Base-by-base conservation (phyloP, 2,113 vertebrate species). In the Genyomyrus donnyi region DNA sequence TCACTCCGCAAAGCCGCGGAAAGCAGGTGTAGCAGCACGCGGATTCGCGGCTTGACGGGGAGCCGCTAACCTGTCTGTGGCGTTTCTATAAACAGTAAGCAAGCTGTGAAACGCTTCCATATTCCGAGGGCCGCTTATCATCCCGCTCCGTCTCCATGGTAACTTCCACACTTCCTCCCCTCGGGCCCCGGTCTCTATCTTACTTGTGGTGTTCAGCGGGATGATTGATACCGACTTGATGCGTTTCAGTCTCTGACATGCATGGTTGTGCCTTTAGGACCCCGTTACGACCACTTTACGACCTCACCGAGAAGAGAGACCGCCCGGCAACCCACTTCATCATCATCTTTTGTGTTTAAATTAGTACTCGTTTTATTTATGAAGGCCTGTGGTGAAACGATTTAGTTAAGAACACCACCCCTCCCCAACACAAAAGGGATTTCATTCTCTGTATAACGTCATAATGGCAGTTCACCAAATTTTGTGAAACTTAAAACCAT, bases 31-130 rank as follows among this genome's bases (percentile, higher is more conserved):
- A 90, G 89, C 80, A 88, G 90, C 13, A 46, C 21, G 2, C 88
- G 90, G 89, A 89, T 93, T 92, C 90, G 89, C 90, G 90, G 90
- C 90, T 92, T 92, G 88, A 92, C 91, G 88, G 90, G 90, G 90
- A 85, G 87, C 90, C 91, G 91, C 91, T 92, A 92, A 90, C 88
- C 90, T 80, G 85, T 92, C 89, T 83, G 53, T 84, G 88, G 93
- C 90, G 84, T 91, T 90, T 91, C 91, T 93, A 91, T 92, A 92
- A 92, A 94, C 92, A 93, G 91, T 91, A 92, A 91, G 92, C 45
- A 88, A 90, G 90, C 92, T 91, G 90, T 9, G 90, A 93, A 91
- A 88, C 48, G 88, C 89, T 93, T 93, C 90, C 92, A 91, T 92
- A 92, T 92, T 91, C 93, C 39, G 52, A 91, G 90, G 49, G 62